Evolutionary conservation across 2,113 vertebrate species (phyloP), one percentile per base, ranked within the genome.

Genomic region (Petaurus breviceps): DNA sequence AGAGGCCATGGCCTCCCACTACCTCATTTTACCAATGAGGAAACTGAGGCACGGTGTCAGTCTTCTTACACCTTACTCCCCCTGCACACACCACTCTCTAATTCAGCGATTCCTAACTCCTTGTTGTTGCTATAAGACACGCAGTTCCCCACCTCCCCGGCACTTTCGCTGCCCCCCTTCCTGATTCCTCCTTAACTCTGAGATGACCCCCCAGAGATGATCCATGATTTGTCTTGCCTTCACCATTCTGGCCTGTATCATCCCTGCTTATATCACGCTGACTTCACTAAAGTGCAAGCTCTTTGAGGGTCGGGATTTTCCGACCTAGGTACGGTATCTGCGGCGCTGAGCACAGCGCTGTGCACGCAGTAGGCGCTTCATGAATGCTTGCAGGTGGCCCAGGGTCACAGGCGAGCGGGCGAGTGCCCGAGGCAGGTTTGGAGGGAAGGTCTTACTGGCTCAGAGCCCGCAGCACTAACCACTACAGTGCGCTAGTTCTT

Each of bases 221-320:
- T 19, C 14, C 31, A 37, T 16, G 1, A 7, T n/a, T 16, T 37
- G 22, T 84, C 4, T n/a, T 0, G n/a, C 3, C 68, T 23, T 0
- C 22, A 4, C 19, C 61, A 7, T 37, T 68, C n/a, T 37, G 37
- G 61, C 3, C 61, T n/a, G 11, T 6, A 55, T 26, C 37, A 8
- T 7, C 37, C 14, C 19, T 84, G n/a, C 19, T 84, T 19, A 19
- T 43, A 43, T 68, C 57, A 4, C 10, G 9, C 6, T 19, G 61
- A 1, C 61, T 12, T 6, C 37, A 1, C 16, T 28, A 28, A 28
- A 57, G 25, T 57, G 55, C 25, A 57, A 28, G 55, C 26, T 57
- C 26, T 1, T 8, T 37, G 61, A n/a, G 14, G 4, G 0, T 16
- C 14, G 31, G 28, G 11, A n/a, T 37, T 37, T 5, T 31, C 1